Conservation (phyloP, 1,140 invertebrate species). For the Plectrocnemia conspersa region DNA sequence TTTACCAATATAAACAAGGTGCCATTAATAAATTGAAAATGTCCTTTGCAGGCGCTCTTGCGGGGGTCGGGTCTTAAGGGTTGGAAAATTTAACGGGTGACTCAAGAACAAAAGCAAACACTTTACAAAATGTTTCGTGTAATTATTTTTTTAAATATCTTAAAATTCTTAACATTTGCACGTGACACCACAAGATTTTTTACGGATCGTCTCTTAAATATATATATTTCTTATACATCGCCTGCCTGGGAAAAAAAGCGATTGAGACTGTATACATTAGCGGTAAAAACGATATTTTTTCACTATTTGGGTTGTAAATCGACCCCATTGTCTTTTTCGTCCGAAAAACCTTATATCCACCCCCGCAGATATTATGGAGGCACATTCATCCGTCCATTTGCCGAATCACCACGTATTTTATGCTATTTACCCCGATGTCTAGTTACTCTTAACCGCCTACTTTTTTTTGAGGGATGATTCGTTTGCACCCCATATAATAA, state of each 20-base stretch:
- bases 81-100: constrained; percentile 2
- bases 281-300: too few species aligned
- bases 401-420: constrained; percentile 35
- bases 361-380: not conserved
- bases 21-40: constrained; percentile 33
- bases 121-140: too few species aligned
- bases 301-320: too few species aligned
- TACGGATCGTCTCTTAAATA: too few species aligned
- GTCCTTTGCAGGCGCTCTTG: constrained; percentile 21
- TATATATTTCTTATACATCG: too few species aligned
- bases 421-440: constrained; percentile 29
- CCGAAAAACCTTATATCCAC: constrained; percentile 7
- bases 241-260: too few species aligned
- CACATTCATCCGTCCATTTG: constrained; percentile 33
- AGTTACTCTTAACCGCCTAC: constrained; percentile 14
- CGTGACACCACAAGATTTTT: too few species aligned
- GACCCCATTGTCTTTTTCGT: not conserved
- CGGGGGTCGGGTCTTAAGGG: constrained; percentile 3
- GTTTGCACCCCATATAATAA: too few species aligned
- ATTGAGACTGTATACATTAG: too few species aligned
- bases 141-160: too few species aligned
- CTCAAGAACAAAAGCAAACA: constrained; percentile 8
- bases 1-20: constrained; percentile 31
- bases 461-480: not conserved
- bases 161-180: too few species aligned